A percentile compares a stretch with the other conserved stretches of the same genome.
Evolutionary conservation across 2,113 vertebrate species (phyloP).

Genomic region (Mola mola): DNA sequence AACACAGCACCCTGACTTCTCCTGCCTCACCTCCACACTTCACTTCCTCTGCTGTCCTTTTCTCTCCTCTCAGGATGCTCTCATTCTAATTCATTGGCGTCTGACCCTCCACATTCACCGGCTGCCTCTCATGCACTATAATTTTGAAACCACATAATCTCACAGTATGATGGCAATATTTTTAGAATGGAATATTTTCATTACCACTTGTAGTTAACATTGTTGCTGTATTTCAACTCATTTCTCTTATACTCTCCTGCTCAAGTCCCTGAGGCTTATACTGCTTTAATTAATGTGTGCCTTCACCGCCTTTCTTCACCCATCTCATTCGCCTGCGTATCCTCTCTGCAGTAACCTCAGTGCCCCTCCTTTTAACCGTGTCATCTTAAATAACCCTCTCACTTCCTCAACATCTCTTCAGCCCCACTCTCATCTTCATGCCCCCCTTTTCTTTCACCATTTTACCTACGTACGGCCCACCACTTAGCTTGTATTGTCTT

Average conservation of each 20-base stretch:
- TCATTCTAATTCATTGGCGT: slow-evolving; percentile 31
- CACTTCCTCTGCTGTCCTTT: background rate
- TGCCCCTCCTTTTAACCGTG: slow-evolving; percentile 57
- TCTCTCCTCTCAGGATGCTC: background rate
- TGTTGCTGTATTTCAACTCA: slow-evolving; percentile 18
- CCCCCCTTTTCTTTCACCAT: slow-evolving; percentile 6
- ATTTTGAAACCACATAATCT: slow-evolving; percentile 29
- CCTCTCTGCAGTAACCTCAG: slow-evolving; percentile 35
- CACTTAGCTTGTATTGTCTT: no score
- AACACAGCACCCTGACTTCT: slow-evolving; percentile 42
- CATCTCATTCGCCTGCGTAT: slow-evolving; percentile 39
- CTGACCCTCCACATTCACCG: slow-evolving; percentile 5
- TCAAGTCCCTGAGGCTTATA: slow-evolving; percentile 41
- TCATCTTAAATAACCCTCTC: slow-evolving; percentile 56
- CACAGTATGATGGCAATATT: background rate
- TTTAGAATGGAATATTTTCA: no score
- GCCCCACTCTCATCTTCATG: slow-evolving; percentile 14
- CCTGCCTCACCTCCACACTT: slow-evolving; percentile 14
- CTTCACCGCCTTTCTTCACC: slow-evolving; percentile 27
- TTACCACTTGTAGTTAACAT: no score
- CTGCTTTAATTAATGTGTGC: slow-evolving; percentile 54
- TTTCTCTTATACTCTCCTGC: slow-evolving; percentile 1
- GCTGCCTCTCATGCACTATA: background rate
- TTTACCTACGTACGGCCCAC: background rate
- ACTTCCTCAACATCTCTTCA: slow-evolving; percentile 5